Conservation (phyloP, 2,113 vertebrate genomes). For the western clawed frog (Xenopus tropicalis) region DNA sequence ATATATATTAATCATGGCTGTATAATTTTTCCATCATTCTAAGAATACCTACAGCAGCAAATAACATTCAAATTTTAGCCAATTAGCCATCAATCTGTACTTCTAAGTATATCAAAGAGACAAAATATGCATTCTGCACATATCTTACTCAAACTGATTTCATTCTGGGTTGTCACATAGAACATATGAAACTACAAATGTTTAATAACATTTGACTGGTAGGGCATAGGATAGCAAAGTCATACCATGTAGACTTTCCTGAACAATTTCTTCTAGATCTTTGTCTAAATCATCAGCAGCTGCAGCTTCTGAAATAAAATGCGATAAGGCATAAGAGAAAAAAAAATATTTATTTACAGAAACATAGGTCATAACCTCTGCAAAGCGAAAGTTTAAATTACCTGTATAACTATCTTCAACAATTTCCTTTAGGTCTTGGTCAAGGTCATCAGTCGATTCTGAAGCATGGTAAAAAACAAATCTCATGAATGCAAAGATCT, state of each 20-base stretch:
- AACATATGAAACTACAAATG: not conserved
- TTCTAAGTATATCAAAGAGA: too few relatives aligned
- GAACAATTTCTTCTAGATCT: slow-evolving; percentile 22
- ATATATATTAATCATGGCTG: too few relatives aligned
- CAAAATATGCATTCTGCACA: too few relatives aligned
- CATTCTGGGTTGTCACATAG: not conserved
- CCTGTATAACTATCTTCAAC: not conserved
- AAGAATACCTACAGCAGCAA: too few relatives aligned
- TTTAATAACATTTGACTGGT: not conserved
- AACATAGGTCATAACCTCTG: too few relatives aligned
- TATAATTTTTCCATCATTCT: too few relatives aligned
- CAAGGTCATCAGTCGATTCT: not conserved
- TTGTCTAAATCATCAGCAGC: slow-evolving; percentile 1
- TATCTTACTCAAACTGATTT: too few relatives aligned
- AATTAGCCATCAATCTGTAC: too few relatives aligned
- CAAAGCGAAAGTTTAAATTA: too few relatives aligned
- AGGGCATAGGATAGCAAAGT: not conserved
- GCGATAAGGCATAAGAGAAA: not conserved
- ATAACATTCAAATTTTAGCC: not conserved
- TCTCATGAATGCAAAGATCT: too few relatives aligned
- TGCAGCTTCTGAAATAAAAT: not conserved
- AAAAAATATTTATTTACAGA: not conserved
- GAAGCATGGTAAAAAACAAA: not conserved
- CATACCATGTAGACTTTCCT: slow-evolving; percentile 26
- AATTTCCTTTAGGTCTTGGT: not conserved